Evolutionary conservation across 2,888 invertebrate genomes (phyloP).

Genomic region (Coenonympha glycerion): DNA sequence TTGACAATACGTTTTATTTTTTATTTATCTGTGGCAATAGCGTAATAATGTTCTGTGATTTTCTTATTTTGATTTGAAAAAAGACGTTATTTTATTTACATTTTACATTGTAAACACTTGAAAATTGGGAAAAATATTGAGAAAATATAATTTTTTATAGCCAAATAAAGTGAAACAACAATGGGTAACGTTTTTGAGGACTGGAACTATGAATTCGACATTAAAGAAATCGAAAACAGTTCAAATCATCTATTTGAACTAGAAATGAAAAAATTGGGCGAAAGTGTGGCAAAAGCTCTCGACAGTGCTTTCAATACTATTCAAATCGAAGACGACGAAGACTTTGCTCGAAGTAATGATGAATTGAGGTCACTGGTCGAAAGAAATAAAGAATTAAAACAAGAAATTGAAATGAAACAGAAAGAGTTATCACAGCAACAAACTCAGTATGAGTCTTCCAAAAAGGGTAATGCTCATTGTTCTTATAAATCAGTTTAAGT

Average conservation of each 20-base stretch:
- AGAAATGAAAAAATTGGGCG: conserved; percentile 33
- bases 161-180: no score
- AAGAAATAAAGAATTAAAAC: conserved; percentile 48
- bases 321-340: conserved; percentile 33
- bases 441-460: conserved; percentile 49
- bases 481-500: no score
- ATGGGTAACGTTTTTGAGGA: conserved; percentile 49
- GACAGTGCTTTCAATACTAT: conserved; percentile 43
- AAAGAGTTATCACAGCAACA: conserved; percentile 39
- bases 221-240: conserved; percentile 35
- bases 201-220: conserved; percentile 41
- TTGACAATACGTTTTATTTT: no score
- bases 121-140: no score
- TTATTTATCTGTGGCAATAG: no score
- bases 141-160: no score
- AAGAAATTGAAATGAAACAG: conserved; percentile 48
- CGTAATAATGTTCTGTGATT: no score
- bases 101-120: background rate
- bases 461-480: conserved; percentile 55
- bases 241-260: conserved; percentile 37
- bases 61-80: background rate
- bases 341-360: conserved; percentile 39
- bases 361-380: conserved; percentile 47
- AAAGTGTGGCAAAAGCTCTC: conserved; percentile 38
- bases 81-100: background rate